Evolutionary conservation across 37 sponge, comb jelly and placozoan species (phyloP).

Genomic region (Tethya wilhelma): DNA sequence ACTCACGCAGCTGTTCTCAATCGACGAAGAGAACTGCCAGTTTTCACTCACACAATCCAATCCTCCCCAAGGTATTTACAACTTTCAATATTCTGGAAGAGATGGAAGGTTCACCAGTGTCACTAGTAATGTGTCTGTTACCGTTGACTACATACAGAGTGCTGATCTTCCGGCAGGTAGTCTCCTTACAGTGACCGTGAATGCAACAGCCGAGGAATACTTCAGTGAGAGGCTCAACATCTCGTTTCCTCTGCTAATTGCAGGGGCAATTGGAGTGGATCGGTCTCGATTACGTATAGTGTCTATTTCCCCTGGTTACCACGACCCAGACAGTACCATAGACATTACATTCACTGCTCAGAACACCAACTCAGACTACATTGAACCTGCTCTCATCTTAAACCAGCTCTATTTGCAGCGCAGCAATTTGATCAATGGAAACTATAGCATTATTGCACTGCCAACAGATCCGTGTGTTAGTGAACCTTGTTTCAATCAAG

Average conservation of each 20-base stretch:
- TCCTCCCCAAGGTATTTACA: conserved; percentile 29
- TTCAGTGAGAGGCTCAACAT: neutral
- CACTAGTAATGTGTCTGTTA: conserved; percentile 31
- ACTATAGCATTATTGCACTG: conserved; percentile 16
- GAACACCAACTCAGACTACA: neutral
- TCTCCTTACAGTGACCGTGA: conserved; percentile 26
- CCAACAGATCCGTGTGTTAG: conserved; percentile 56
- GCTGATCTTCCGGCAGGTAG: neutral
- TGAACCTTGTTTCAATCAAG: conserved; percentile 59
- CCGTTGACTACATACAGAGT: conserved; percentile 23
- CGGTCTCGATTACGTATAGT: conserved; percentile 8
- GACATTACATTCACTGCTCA: conserved; percentile 40
- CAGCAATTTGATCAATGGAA: neutral
- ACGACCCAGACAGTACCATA: conserved; percentile 28
- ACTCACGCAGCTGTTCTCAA: neutral
- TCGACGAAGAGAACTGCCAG: too few relatives aligned
- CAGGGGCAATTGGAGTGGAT: neutral
- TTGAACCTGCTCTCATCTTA: conserved; percentile 10
- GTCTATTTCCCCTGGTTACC: conserved; percentile 26
- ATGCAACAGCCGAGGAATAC: conserved; percentile 2
- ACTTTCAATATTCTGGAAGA: conserved; percentile 5
- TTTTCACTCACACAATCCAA: neutral
- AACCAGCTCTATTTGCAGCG: conserved; percentile 18
- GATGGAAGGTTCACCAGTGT: conserved; percentile 25
- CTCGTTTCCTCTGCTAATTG: conserved; percentile 1